Conservation (phyloP, 2,888 invertebrate species). For the Dilophus febrilis region DNA sequence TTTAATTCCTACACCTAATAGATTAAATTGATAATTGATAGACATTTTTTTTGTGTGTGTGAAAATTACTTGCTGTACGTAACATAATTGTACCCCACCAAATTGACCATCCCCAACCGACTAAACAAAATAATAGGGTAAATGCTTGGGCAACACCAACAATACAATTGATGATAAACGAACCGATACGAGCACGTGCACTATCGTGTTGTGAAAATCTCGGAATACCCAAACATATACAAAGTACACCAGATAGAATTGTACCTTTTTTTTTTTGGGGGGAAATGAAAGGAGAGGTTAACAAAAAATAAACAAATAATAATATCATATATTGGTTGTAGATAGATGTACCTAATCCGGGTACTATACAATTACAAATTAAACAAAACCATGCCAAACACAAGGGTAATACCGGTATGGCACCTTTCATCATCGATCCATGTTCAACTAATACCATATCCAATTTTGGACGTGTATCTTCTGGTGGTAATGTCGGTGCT, state of each 20-base stretch:
- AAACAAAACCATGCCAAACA: slow-evolving; percentile 77
- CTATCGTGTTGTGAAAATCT: slow-evolving; percentile 69
- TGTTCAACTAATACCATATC: slow-evolving; percentile 65
- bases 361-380: slow-evolving; percentile 59
- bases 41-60: not conserved
- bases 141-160: slow-evolving; percentile 82
- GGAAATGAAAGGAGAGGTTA: slow-evolving; percentile 15
- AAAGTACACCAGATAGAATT: slow-evolving; percentile 72
- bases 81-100: slow-evolving; percentile 95
- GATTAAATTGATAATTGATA: too few relatives aligned
- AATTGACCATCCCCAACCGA: slow-evolving; percentile 96
- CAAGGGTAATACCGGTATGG: slow-evolving; percentile 79
- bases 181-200: slow-evolving; percentile 55
- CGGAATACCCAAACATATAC: slow-evolving; percentile 76
- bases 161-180: slow-evolving; percentile 68
- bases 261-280: too few relatives aligned
- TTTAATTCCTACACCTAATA: too few relatives aligned
- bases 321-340: slow-evolving; percentile 19
- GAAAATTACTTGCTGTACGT: slow-evolving; percentile 73
- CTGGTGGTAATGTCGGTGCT: slow-evolving; percentile 44
- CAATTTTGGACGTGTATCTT: slow-evolving; percentile 56
- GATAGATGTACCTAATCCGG: slow-evolving; percentile 52
- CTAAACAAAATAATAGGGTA: slow-evolving; percentile 84
- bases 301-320: slow-evolving; percentile 1
- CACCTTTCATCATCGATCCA: slow-evolving; percentile 74